Evolutionary conservation across 2,797 vertebrate genomes (phyloP).

Genomic region (Microctenopoma stevenorrisi): DNA sequence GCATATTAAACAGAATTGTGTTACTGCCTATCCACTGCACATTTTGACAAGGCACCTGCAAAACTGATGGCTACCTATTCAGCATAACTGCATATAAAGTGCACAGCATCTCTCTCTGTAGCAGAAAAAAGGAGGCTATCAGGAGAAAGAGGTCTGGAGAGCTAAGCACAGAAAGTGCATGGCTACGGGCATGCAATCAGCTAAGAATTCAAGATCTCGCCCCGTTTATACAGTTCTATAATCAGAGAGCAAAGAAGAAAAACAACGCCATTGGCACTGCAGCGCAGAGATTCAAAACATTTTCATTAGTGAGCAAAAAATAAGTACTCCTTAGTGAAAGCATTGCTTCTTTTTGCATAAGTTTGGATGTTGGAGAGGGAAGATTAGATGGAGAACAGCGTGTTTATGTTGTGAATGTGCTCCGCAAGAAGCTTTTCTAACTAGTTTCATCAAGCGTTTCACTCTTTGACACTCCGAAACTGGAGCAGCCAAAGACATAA

Average conservation of each 20-base stretch:
- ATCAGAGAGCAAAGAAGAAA: slow-evolving; percentile 75
- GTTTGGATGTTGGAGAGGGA: slow-evolving; percentile 59
- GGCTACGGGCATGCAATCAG: slow-evolving; percentile 83
- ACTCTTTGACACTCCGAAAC: slow-evolving; percentile 45
- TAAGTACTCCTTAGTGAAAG: slow-evolving; percentile 65
- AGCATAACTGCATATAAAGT: slow-evolving; percentile 77
- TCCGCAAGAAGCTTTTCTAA: slow-evolving; percentile 38
- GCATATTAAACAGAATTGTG: slow-evolving; percentile 73
- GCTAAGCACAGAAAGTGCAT: slow-evolving; percentile 71
- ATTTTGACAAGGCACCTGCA: slow-evolving; percentile 75
- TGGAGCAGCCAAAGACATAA: slow-evolving; percentile 25
- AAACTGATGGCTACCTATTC: slow-evolving; percentile 76
- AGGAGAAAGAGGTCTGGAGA: slow-evolving; percentile 72
- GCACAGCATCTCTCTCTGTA: slow-evolving; percentile 62
- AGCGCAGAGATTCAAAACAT: slow-evolving; percentile 72
- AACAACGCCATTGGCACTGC: slow-evolving; percentile 73
- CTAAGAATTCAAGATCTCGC: slow-evolving; percentile 78
- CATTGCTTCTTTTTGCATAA: slow-evolving; percentile 72
- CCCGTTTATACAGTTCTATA: slow-evolving; percentile 77
- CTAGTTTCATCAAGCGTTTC: slow-evolving; percentile 33
- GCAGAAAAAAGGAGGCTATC: slow-evolving; percentile 69
- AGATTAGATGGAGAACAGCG: slow-evolving; percentile 55
- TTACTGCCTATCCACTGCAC: slow-evolving; percentile 65
- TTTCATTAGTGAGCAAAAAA: slow-evolving; percentile 77
- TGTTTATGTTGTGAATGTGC: slow-evolving; percentile 47